Evolutionary conservation across 2,888 invertebrate species (phyloP).

Genomic region (Idaea aversata): DNA sequence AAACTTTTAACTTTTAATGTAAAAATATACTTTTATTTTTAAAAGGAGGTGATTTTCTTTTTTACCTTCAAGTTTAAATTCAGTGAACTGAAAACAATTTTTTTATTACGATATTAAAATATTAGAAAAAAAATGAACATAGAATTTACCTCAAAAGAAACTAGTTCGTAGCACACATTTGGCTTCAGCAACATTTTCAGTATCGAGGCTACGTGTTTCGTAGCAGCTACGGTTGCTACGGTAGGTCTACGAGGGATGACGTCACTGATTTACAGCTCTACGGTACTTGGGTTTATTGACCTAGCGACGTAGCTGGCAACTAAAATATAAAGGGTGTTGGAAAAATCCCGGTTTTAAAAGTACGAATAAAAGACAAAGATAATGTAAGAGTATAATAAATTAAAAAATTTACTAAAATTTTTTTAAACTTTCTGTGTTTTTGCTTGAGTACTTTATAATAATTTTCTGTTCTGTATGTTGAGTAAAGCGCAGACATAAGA

Average conservation of each 20-base stretch:
- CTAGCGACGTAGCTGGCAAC: slow-evolving; percentile 24
- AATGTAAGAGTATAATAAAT: too few species aligned
- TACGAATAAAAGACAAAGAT: too few species aligned
- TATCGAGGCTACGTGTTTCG: background rate
- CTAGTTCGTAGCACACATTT: slow-evolving; percentile 7
- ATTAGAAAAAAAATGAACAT: background rate
- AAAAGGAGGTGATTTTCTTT: background rate
- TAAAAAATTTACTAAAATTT: too few species aligned
- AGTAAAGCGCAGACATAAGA: too few species aligned
- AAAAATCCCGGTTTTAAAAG: background rate
- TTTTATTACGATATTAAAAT: too few species aligned
- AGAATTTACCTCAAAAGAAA: background rate
- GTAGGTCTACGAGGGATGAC: slow-evolving; percentile 38
- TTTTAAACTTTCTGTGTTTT: too few species aligned
- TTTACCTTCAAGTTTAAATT: background rate
- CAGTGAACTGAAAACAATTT: background rate
- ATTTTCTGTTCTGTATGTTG: too few species aligned
- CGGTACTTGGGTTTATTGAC: slow-evolving; percentile 41
- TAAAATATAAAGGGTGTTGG: background rate
- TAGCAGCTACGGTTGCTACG: slow-evolving; percentile 25
- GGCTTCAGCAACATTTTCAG: slow-evolving; percentile 6
- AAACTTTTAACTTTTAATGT: slow-evolving; percentile 36
- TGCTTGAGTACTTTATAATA: too few species aligned
- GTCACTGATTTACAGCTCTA: slow-evolving; percentile 48
- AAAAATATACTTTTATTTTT: background rate